Evolutionary conservation across 2,888 invertebrate genomes (phyloP).

Genomic region (Lochmaea capreae): DNA sequence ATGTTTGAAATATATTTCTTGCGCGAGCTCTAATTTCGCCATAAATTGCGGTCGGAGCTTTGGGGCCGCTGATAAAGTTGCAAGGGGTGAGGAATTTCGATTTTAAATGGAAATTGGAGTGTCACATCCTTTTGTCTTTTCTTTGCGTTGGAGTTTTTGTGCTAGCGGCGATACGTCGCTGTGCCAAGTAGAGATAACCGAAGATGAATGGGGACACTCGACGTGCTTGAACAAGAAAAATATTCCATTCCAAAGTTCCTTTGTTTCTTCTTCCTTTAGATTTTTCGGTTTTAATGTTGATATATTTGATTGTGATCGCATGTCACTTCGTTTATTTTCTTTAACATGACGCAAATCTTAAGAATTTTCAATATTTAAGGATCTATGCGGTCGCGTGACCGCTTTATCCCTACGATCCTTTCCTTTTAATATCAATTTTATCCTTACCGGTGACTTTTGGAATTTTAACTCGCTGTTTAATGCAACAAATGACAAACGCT

Average conservation of each 20-base stretch:
- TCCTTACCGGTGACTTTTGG: constrained; percentile 50
- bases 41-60: constrained; percentile 55
- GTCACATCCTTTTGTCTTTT: constrained; percentile 66
- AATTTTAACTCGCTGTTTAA: constrained; percentile 55
- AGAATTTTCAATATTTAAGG: constrained; percentile 54
- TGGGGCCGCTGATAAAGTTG: constrained; percentile 55
- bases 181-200: constrained; percentile 63
- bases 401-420: constrained; percentile 37
- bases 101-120: constrained; percentile 66
- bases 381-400: constrained; percentile 55
- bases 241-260: constrained; percentile 61
- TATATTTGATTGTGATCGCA: constrained; percentile 53
- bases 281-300: constrained; percentile 57
- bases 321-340: constrained; percentile 48
- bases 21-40: constrained; percentile 34
- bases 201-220: constrained; percentile 63
- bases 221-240: constrained; percentile 63
- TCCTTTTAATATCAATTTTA: constrained; percentile 51
- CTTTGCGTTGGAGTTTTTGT: constrained; percentile 58
- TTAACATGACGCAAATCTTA: constrained; percentile 48
- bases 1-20: constrained; percentile 32
- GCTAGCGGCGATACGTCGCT: constrained; percentile 60
- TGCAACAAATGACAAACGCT: constrained; percentile 56
- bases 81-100: constrained; percentile 60
- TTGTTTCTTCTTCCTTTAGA: constrained; percentile 56